These are phyloP conservation scores for Chydorus sphaericus DNA, from an alignment of 2,888 invertebrate genomes.

Conservation along the genomic window DNA sequence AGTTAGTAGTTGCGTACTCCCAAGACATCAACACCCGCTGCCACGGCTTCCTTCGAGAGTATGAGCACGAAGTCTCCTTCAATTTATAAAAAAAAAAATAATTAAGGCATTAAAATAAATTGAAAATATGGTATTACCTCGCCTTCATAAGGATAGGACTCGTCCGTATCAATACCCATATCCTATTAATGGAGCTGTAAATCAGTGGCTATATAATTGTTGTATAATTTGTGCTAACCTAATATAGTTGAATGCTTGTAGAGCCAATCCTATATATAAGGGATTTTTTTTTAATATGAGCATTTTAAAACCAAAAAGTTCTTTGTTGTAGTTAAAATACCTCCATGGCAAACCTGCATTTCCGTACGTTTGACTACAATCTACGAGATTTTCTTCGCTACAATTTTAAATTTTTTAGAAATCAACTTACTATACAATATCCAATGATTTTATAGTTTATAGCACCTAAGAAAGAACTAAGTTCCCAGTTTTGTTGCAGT, in stretches of 20 bases:
- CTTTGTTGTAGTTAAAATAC: no score
- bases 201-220: no score
- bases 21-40: background rate
- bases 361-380: background rate
- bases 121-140: constrained; percentile 2
- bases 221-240: no score
- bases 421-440: no score
- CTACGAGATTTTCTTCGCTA: background rate
- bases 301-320: no score
- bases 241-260: no score
- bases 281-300: no score
- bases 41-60: background rate
- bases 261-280: no score
- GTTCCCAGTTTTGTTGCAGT: background rate
- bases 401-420: no score
- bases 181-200: no score
- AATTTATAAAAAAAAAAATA: no score
- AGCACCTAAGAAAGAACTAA: background rate
- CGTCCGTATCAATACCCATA: background rate
- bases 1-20: background rate
- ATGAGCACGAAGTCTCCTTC: constrained; percentile 1
- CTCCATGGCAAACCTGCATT: no score
- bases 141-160: background rate
- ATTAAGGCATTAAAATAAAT: background rate
- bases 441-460: background rate